A percentile compares a stretch with the other conserved stretches of the same genome.
Conservation (phyloP, 2,888 invertebrate genomes). For the Latrodectus elegans region DNA sequence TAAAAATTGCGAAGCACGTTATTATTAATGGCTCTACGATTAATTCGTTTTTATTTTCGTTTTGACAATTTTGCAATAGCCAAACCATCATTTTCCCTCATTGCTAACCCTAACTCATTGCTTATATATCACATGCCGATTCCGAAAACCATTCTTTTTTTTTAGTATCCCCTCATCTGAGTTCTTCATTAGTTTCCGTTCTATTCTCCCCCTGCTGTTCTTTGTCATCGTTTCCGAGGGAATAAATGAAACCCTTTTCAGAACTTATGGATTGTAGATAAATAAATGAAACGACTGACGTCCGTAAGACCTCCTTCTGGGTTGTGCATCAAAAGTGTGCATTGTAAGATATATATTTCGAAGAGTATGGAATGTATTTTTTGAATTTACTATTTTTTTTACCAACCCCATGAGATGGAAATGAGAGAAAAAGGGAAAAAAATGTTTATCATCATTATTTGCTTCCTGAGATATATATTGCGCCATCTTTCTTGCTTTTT, state of each 20-base stretch:
- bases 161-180: conserved; percentile 13
- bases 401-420: no score
- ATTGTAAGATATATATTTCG: conserved; percentile 67
- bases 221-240: conserved; percentile 56
- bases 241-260: conserved; percentile 67
- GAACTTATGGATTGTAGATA: conserved; percentile 54
- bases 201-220: conserved; percentile 33
- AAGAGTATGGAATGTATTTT: neutral
- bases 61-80: conserved; percentile 62
- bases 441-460: conserved; percentile 44
- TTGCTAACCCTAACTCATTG: conserved; percentile 6
- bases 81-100: conserved; percentile 24
- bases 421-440: conserved; percentile 6
- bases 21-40: conserved; percentile 65
- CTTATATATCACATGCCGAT: conserved; percentile 63
- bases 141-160: conserved; percentile 63
- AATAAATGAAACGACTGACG: conserved; percentile 62
- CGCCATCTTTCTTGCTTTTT: neutral
- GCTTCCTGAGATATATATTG: conserved; percentile 16
- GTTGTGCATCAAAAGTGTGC: conserved; percentile 6
- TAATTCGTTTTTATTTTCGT: conserved; percentile 54
- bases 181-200: conserved; percentile 66
- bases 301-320: conserved; percentile 55
- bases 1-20: conserved; percentile 15
- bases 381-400: conserved; percentile 15